These are phyloP conservation scores for Kryptolebias marmoratus DNA, from an alignment of 2,113 vertebrate species.

Conservation along the genomic window DNA sequence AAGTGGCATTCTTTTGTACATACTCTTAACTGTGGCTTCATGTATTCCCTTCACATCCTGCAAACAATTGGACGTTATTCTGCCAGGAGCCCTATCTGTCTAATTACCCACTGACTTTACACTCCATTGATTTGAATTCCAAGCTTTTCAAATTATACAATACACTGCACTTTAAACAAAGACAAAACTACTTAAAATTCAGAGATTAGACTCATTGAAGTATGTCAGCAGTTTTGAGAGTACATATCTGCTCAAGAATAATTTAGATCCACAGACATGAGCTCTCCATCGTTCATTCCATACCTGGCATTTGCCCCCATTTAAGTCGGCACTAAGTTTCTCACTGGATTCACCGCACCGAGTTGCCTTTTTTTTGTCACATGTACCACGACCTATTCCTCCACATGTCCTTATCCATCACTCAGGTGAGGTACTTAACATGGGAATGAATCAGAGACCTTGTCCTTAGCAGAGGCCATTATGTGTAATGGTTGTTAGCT, in stretches of 20 bases:
- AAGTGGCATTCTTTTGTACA: neutral
- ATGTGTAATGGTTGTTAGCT: conserved; percentile 62
- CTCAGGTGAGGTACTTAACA: conserved; percentile 57
- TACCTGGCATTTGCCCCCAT: conserved; percentile 20
- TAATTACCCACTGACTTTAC: conserved; percentile 86
- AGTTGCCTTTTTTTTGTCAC: conserved; percentile 42
- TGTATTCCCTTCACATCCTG: conserved; percentile 47
- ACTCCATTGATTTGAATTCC: conserved; percentile 89
- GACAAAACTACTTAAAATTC: conserved; percentile 88
- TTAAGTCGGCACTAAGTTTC: conserved; percentile 1
- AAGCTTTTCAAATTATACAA: conserved; percentile 90
- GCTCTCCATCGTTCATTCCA: conserved; percentile 11
- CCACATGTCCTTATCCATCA: conserved; percentile 60
- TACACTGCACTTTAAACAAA: conserved; percentile 91
- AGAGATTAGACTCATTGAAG: conserved; percentile 87
- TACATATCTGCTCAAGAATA: conserved; percentile 71
- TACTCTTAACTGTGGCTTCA: conserved; percentile 1
- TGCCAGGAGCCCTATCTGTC: conserved; percentile 77
- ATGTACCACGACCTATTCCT: conserved; percentile 42
- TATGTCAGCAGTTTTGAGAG: conserved; percentile 84
- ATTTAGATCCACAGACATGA: conserved; percentile 79
- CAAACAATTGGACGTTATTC: conserved; percentile 80
- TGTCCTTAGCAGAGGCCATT: conserved; percentile 55
- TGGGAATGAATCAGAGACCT: conserved; percentile 61
- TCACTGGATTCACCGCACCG: neutral